Conservation (phyloP, 2,797 vertebrate genomes). For the Phyllotis vaccarum region DNA sequence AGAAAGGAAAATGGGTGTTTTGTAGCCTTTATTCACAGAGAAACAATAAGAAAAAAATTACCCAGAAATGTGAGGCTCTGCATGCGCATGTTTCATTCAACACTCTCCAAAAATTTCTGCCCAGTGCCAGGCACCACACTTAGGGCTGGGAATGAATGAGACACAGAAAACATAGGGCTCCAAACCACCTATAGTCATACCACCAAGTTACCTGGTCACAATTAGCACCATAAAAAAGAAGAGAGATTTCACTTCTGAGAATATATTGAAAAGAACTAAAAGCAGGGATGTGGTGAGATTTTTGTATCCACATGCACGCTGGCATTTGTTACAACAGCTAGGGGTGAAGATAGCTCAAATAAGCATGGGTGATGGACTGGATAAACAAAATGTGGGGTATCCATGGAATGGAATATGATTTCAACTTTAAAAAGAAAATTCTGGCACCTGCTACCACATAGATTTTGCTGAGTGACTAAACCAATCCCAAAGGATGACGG, state of each 20-base stretch:
- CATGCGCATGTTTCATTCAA: neutral
- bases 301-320: neutral
- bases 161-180: neutral
- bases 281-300: neutral
- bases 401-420: rapidly evolving
- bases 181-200: neutral
- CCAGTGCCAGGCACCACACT: neutral
- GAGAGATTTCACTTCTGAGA: neutral
- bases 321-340: neutral
- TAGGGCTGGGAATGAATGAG: neutral
- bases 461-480: neutral
- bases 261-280: neutral
- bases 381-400: neutral
- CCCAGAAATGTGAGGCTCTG: conserved; percentile 43
- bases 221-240: too few relatives aligned
- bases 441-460: neutral
- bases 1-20: conserved; percentile 36
- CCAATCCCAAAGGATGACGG: neutral
- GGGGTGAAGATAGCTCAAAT: neutral
- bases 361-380: rapidly evolving
- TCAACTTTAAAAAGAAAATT: neutral
- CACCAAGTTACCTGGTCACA: neutral
- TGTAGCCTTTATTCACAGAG: neutral
- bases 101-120: conserved; percentile 9
- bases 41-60: conserved; percentile 52